A percentile compares a stretch with the other conserved stretches of the same genome.
Conservation (phyloP, 2,113 vertebrate species). For the Benitochromis conjunctus region DNA sequence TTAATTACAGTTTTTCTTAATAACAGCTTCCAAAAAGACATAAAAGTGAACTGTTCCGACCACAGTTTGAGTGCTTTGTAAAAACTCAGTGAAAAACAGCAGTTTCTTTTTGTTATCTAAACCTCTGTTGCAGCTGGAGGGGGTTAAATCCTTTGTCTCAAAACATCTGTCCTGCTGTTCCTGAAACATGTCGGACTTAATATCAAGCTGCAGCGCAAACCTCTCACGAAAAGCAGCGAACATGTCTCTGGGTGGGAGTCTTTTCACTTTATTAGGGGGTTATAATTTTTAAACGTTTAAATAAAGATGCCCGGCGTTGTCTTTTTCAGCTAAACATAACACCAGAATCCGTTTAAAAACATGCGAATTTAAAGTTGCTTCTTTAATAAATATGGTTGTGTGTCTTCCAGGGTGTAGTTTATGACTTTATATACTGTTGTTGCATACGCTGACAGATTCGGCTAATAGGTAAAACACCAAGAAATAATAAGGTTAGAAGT, state of each 20-base stretch:
- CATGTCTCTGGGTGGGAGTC: not conserved
- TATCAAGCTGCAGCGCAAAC: not conserved
- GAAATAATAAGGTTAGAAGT: not conserved
- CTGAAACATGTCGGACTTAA: conserved; percentile 10
- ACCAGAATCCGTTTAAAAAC: not conserved
- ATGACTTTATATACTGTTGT: not conserved
- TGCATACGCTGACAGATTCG: not conserved
- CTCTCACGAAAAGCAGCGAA: not conserved
- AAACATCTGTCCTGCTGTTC: conserved; percentile 67
- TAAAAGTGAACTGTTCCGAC: not conserved
- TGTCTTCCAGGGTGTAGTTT: accelerated
- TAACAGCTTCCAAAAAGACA: conserved; percentile 41
- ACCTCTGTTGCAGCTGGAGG: conserved; percentile 30
- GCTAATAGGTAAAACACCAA: not conserved
- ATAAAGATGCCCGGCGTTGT: not conserved
- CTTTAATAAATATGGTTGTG: accelerated
- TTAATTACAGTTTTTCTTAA: conserved; percentile 62
- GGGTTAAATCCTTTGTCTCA: conserved; percentile 67
- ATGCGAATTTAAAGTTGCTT: accelerated
- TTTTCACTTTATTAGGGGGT: not conserved
- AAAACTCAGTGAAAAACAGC: not conserved
- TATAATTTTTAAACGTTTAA: not conserved
- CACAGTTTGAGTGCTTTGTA: not conserved
- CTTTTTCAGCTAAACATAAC: not conserved
- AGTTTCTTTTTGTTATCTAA: not conserved